These are phyloP conservation scores for Leucoptera coffeella DNA, from an alignment of 2,888 invertebrate species.

Conservation along the genomic window DNA sequence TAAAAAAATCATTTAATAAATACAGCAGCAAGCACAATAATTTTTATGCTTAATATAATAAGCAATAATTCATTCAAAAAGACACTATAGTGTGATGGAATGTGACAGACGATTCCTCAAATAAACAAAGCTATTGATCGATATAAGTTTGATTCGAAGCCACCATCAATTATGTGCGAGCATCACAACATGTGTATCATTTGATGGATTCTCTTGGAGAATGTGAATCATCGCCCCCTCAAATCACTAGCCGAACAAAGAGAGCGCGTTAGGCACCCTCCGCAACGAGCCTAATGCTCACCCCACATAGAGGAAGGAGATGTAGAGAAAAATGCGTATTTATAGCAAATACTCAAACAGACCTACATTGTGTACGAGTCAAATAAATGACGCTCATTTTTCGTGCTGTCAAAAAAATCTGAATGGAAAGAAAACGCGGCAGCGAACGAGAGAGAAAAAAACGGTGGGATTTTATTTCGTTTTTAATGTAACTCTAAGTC, in stretches of 20 bases:
- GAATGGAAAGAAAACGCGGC: conserved; percentile 50
- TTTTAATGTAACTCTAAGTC: conserved; percentile 53
- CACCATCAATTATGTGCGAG: too few species aligned
- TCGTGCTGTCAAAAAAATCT: conserved; percentile 55
- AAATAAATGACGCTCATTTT: conserved; percentile 54
- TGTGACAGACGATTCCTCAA: too few species aligned
- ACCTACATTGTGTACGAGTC: conserved; percentile 55
- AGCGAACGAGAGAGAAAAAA: too few species aligned
- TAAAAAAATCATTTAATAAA: too few species aligned
- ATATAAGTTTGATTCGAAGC: too few species aligned
- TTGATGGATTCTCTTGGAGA: conserved; percentile 46
- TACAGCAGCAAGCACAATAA: too few species aligned
- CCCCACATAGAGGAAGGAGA: conserved; percentile 46
- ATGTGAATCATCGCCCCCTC: conserved; percentile 45
- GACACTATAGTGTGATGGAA: too few species aligned
- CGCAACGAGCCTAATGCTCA: conserved; percentile 41
- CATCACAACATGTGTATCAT: too few species aligned
- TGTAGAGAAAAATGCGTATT: conserved; percentile 53
- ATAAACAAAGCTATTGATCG: too few species aligned
- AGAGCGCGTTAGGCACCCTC: conserved; percentile 45
- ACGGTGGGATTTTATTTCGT: conserved; percentile 42
- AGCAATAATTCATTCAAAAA: too few species aligned
- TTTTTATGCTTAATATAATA: too few species aligned
- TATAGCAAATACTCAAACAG: conserved; percentile 57
- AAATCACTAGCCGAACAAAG: conserved; percentile 49